Evolutionary conservation across 2,113 vertebrate species (phyloP), one percentile per base, ranked within the genome.

Genomic region (Spizaetus ornatus): DNA sequence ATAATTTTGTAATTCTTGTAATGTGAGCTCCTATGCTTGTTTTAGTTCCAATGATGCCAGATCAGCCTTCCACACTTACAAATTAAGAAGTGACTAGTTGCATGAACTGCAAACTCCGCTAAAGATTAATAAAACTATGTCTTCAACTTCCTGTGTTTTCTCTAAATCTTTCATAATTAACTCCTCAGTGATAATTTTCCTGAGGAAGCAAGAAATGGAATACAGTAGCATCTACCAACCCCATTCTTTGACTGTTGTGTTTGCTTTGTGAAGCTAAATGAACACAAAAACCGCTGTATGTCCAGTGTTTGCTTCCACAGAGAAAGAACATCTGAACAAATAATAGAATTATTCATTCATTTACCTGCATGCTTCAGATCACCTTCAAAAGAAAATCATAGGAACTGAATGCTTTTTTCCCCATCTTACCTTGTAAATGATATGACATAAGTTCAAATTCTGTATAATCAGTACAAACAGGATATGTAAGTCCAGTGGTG

Each of bases 341-440:
- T n/a, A 82, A 58, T 2, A 25, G 17, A 55, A 61, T 34, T 42
- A 63, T 27, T 53, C 4, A 23, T 63, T 18, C 53, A 10, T 32
- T 8, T 83, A n/a, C 9, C 19, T 61, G 3, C 27, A n/a, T n/a
- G 25, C 20, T 89, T 87, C 52, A 76, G 26, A 59, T 4, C 3
- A 58, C 16, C 26, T 86, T 63, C 42, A 82, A 84, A 86, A 59
- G 27, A 73, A 86, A 88, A 59, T 3, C 3, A 53, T 22, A 56
- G 21, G 29, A 67, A 67, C 25, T 7, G 6, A 87, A 43, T 34
- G 22, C 4, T 5, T 26, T 7, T 72, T 66, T 34, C 16, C 13
- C 7, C 47, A 52, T 32, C 91, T 88, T 97, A 98, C 98, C 95
- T 96, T 96, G 74, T 98, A 98, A 73, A 98, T 10, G 23, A 97